Evolutionary conservation across 2,888 invertebrate genomes (phyloP).

Genomic region (Augiades crinisus): DNA sequence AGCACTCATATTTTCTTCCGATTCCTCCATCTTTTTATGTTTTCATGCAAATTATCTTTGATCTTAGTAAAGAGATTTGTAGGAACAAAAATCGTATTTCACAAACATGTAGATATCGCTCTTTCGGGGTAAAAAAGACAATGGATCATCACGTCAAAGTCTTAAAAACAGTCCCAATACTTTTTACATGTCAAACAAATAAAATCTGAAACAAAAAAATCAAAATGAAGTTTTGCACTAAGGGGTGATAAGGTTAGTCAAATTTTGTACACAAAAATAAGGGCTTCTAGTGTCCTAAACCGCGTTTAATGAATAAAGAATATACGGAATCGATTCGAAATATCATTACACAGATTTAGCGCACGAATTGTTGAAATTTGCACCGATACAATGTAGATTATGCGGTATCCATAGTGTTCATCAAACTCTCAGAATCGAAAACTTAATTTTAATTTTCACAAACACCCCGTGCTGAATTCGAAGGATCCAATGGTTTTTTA

Average conservation of each 20-base stretch:
- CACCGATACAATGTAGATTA: constrained; percentile 48
- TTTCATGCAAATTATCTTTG: constrained; percentile 5
- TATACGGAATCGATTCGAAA: constrained; percentile 30
- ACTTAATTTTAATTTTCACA: constrained; percentile 70
- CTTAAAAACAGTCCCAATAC: constrained; percentile 25
- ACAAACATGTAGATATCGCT: constrained; percentile 29
- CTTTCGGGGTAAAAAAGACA: constrained; percentile 37
- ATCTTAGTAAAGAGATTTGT: constrained; percentile 42
- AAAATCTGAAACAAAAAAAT: constrained; percentile 73
- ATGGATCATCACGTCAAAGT: constrained; percentile 30
- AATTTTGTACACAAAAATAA: constrained; percentile 49
- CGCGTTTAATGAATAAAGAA: constrained; percentile 51
- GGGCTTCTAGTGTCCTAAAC: constrained; percentile 30
- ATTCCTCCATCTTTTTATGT: constrained; percentile 59
- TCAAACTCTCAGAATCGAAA: constrained; percentile 51
- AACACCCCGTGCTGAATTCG: constrained; percentile 36
- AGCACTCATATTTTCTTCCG: constrained; percentile 57
- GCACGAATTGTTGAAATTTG: constrained; percentile 43
- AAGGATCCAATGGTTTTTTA: constrained; percentile 25
- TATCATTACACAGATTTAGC: not conserved
- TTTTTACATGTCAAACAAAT: not conserved
- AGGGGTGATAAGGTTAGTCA: constrained; percentile 62
- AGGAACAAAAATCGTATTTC: constrained; percentile 31
- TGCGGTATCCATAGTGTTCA: constrained; percentile 46
- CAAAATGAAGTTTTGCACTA: constrained; percentile 69